Conservation (phyloP, 2,888 invertebrate species). For the Metallyticus violacea region DNA sequence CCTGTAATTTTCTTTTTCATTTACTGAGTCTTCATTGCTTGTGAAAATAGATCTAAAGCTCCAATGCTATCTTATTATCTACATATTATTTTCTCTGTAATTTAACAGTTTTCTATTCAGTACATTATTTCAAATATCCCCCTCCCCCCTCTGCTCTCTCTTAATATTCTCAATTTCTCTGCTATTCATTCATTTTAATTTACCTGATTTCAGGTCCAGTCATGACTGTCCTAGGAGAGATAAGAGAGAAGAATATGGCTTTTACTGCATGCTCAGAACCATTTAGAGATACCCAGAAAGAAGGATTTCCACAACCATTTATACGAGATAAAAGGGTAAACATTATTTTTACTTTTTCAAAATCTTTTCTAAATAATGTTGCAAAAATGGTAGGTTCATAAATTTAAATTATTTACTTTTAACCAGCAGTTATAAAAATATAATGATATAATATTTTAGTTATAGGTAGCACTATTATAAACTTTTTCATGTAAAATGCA, state of each 20-base stretch:
- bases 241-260: conserved; percentile 40
- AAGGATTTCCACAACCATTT: conserved; percentile 44
- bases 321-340: conserved; percentile 32
- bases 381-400: too few relatives aligned
- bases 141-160: neutral
- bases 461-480: too few relatives aligned
- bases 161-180: neutral
- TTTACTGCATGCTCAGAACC: conserved; percentile 22
- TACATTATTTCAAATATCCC: neutral
- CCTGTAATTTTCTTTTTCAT: neutral
- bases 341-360: neutral
- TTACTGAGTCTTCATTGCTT: neutral
- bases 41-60: neutral
- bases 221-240: conserved; percentile 42
- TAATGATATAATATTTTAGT: too few relatives aligned
- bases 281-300: conserved; percentile 16
- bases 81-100: too few relatives aligned
- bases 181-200: neutral
- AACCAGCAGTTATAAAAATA: too few relatives aligned
- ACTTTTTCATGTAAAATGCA: too few relatives aligned
- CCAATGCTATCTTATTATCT: too few relatives aligned
- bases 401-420: too few relatives aligned
- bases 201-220: conserved; percentile 29
- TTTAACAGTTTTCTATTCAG: too few relatives aligned
- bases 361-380: too few relatives aligned